Base-by-base conservation (phyloP, 2,888 invertebrate genomes). In the Lucinisca nassula region DNA sequence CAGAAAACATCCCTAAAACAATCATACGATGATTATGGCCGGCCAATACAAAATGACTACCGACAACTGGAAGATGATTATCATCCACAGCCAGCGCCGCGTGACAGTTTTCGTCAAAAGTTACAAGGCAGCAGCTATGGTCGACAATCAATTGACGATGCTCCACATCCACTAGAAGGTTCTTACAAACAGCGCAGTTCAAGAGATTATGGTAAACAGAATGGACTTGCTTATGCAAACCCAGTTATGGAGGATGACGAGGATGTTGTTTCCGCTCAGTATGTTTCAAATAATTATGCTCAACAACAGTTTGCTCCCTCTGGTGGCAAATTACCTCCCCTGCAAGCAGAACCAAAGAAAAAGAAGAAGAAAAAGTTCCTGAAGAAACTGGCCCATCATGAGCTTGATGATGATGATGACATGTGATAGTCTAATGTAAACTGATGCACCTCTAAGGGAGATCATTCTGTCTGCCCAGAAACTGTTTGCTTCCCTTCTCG, bases 331-430 rank as follows among this genome's bases (percentile, higher is more conserved):
- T 79, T 92, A 58, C 92, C 92, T 27, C 92, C 92, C 1, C 61
- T 90, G 10, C 30, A 80, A 38, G 27, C 82, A 37, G 76, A 73
- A 4, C 70, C 74, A 14, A n/a, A 58, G 27, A 89, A 85, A 74
- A 90, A 90, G 58, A 93, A 93, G 90, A 93, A 93, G 75, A 93
- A 93, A 82, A 92, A 93, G 67, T 89, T 90, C 40, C 79, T 91
- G 21, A 72, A 91, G 51, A 92, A 90, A 81, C 92, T 92, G 85
- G 61, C 91, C 67, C 80, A 82, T 3, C 30, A 76, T 70, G 55
- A 73, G 45, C 74, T 75, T 40, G 72, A 85, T 49, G 86, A 91
- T 61, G 86, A 89, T 76, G 87, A 84, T n/a, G 75, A 82, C 40
- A 37, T 79, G 12, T 79, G 67, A 67, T 67, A 35, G 21, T 67